Evolutionary conservation across 2,888 invertebrate genomes (phyloP), one percentile per base, ranked within the genome.

Genomic region (Anticlea derivata): DNA sequence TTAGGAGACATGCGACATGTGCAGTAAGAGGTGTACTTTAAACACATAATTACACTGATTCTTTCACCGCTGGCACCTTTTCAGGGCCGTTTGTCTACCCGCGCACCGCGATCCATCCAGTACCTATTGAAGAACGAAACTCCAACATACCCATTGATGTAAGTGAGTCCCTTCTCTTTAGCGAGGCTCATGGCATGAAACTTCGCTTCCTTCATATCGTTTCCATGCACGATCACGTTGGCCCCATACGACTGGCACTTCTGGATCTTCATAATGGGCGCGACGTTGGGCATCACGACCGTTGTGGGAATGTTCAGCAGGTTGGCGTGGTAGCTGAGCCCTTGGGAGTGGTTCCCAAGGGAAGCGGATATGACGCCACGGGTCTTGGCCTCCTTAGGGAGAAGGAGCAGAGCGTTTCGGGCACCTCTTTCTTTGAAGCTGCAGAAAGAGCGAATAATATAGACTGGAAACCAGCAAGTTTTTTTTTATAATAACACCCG

Each of bases 351-450:
- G 80, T 98, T 99, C 0, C 98, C 98, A 44, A 98, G 92, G 0
- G 98, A 98, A 0, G 98, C 98, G 0, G 98, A 97, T 50, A 98
- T 96, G 0, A 98, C 97, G 1, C 98, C 98, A 1, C 80, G 86
- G 45, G 86, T 80, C 70, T 94, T 95, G 64, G 96, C 94, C 26
- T 95, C 95, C 45, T 93, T 90, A 1, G 94, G 84, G 1, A 98
- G 86, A 78, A 95, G 94, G 35, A 96, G 80, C 35, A 98, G 84
- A 0, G 97, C 95, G 72, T 97, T 96, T 8, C 98, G 91, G 0
- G 98, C 98, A 0, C 98, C 98, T 55, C 98, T 93, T 77, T 99
- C 98, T 81, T 98, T 98, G 78, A 98, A 98, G 82, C 97, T 97
- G 37, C 6, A 17, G 13, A 8, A 12, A 11, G 27, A 27, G 10